A percentile compares a stretch with the other conserved stretches of the same genome.
These are phyloP conservation scores for Clarias gariepinus DNA, from an alignment of 2,113 vertebrate genomes.

Conservation along the genomic window DNA sequence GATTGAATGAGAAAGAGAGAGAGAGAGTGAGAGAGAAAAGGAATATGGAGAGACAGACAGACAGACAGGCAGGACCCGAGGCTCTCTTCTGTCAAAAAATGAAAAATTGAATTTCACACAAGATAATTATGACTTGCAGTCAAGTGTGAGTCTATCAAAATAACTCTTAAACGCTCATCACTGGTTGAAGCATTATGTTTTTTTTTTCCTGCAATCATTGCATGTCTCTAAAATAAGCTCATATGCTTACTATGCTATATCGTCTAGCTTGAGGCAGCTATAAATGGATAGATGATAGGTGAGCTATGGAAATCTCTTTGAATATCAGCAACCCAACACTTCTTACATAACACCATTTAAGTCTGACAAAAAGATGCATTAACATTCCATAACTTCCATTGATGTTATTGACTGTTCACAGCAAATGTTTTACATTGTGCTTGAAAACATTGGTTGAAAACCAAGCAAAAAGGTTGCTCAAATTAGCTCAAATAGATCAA, in stretches of 20 bases:
- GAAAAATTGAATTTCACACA: conserved; percentile 30
- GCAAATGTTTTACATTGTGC: background rate
- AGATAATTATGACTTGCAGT: conserved; percentile 42
- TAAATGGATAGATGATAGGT: conserved; percentile 20
- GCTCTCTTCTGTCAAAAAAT: conserved; percentile 27
- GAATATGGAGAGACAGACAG: background rate
- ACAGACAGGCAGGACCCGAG: background rate
- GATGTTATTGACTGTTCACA: background rate
- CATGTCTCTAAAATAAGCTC: conserved; percentile 15
- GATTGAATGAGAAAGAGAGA: background rate
- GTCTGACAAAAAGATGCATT: conserved; percentile 7
- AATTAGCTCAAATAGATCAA: background rate
- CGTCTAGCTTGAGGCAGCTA: conserved; percentile 2
- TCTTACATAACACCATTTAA: conserved; percentile 24
- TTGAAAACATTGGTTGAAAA: background rate
- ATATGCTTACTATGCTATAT: background rate
- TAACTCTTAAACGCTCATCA: conserved; percentile 19
- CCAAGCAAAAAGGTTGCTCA: no score
- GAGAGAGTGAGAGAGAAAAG: background rate
- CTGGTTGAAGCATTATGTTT: background rate
- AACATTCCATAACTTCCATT: background rate
- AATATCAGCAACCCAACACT: background rate
- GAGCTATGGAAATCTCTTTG: background rate
- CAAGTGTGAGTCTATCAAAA: conserved; percentile 26
- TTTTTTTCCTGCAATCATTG: background rate